A percentile compares a stretch with the other conserved stretches of the same genome.
phyloP scores from a whole-genome alignment of 2,113 vertebrate genomes.

The cattle (Bos taurus) region ARS-UCD2.0 NC_037343.1:10930001-10930500 shows the following conservation, averaged over 20 bases:
- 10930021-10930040: neutral
- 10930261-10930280: neutral
- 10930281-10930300: neutral
- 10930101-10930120: neutral
- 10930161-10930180: neutral
- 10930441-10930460: neutral
- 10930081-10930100: neutral
- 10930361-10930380: neutral
- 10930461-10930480: neutral
- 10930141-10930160: neutral
- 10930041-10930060: neutral
- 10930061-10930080: neutral
- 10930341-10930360: neutral
- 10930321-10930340: neutral
- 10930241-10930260: neutral
- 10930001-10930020: neutral
- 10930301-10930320: neutral
- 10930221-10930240: neutral
- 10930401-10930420: neutral
- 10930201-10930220: neutral
- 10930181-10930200: neutral
- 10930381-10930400: neutral
- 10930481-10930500: neutral
- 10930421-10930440: neutral
- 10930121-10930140: neutral